phyloP scores from a whole-genome alignment of 1,140 invertebrate species.

The Drosophila melanica region DNA sequence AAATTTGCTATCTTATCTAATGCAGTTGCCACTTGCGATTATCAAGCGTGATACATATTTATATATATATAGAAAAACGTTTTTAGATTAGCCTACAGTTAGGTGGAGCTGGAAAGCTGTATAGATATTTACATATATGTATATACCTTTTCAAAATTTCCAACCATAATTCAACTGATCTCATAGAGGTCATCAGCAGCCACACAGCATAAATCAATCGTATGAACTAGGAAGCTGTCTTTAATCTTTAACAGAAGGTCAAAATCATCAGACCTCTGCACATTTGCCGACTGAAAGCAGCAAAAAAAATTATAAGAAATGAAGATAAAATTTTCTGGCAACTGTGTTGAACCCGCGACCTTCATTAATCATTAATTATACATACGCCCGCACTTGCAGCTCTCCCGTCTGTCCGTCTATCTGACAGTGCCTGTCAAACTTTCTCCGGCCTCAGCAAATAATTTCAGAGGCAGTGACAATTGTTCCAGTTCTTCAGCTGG shows the following conservation, averaged over 20 bases:
- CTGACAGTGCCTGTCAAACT: constrained; percentile 42
- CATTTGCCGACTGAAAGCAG: constrained; percentile 9
- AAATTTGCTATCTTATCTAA: constrained; percentile 20
- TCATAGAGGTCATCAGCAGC: too few species aligned
- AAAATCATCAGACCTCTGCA: constrained; percentile 55
- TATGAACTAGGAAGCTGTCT: constrained; percentile 14
- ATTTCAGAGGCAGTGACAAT: constrained; percentile 37
- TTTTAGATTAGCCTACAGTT: constrained; percentile 4
- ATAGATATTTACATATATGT: background rate
- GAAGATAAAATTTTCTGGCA: constrained; percentile 6
- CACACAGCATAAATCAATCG: constrained; percentile 39
- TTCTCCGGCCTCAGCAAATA: constrained; percentile 52
- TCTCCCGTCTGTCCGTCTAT: too few species aligned
- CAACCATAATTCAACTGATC: background rate
- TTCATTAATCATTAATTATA: constrained; percentile 45
- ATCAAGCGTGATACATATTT: constrained; percentile 1
- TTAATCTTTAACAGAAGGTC: constrained; percentile 37
- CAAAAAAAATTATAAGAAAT: background rate
- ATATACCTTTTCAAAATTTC: background rate
- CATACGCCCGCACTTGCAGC: constrained; percentile 2
- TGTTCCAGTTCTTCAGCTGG: constrained; percentile 44
- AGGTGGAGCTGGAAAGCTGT: too few species aligned
- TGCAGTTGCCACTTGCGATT: constrained; percentile 3
- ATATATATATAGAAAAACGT: background rate
- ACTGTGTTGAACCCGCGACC: constrained; percentile 30